Conservation (phyloP, 2,888 invertebrate species). For the Acanthosepion pharaonis region DNA sequence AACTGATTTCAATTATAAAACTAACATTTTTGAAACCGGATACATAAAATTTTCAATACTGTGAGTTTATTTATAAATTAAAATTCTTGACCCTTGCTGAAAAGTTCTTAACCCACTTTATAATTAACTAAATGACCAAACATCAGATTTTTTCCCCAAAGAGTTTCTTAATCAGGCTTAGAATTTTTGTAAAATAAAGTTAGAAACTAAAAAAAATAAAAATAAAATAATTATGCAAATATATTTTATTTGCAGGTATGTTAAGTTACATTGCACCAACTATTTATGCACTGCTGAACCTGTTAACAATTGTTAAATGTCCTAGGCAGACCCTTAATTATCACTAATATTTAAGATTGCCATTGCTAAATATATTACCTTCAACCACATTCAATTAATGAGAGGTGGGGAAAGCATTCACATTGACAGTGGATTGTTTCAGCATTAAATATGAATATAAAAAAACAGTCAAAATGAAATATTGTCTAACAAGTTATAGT, state of each 20-base stretch:
- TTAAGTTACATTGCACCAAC: neutral
- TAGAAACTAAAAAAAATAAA: no score
- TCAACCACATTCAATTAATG: neutral
- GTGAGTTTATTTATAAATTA: no score
- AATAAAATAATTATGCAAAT: no score
- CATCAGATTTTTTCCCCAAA: no score
- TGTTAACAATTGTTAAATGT: neutral
- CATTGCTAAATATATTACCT: neutral
- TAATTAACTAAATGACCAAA: no score
- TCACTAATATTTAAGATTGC: neutral
- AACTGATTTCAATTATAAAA: no score
- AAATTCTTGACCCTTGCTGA: no score
- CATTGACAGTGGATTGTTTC: neutral
- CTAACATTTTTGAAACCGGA: no score
- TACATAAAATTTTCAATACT: no score
- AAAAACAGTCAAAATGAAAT: neutral
- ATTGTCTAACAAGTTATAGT: neutral
- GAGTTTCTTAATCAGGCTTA: no score
- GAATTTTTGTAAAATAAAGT: no score
- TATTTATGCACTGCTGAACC: neutral
- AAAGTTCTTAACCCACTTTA: no score
- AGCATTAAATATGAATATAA: neutral
- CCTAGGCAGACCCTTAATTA: neutral
- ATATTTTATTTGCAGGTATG: neutral
- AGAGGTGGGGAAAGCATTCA: neutral